Conservation (phyloP, 2,888 invertebrate species). For the Drosophila rellima region DNA sequence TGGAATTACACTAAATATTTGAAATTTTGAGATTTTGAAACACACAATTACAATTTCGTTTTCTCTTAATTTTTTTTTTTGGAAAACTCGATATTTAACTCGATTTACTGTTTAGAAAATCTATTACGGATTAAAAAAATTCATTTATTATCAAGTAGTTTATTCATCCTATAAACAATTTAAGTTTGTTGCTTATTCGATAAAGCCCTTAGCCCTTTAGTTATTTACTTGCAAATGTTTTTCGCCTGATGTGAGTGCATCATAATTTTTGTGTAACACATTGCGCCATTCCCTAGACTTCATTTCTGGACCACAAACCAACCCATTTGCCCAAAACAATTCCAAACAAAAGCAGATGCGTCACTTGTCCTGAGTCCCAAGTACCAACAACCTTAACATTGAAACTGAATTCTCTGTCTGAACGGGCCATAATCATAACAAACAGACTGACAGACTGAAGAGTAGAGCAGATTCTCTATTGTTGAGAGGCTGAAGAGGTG, state of each 20-base stretch:
- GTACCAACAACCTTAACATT: slow-evolving; percentile 21
- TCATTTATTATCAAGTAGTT: background rate
- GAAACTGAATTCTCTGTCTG: slow-evolving; percentile 15
- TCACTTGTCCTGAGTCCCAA: slow-evolving; percentile 1
- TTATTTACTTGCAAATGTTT: slow-evolving; percentile 4
- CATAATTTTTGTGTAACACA: slow-evolving; percentile 13
- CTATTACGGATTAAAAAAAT: too few species aligned
- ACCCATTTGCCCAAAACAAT: slow-evolving; percentile 19
- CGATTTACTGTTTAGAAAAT: too few species aligned
- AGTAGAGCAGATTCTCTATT: slow-evolving; percentile 9
- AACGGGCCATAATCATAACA: slow-evolving; percentile 44
- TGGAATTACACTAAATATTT: too few species aligned
- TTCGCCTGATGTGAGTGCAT: background rate
- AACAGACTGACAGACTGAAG: slow-evolving; percentile 32
- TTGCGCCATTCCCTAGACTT: slow-evolving; percentile 19
- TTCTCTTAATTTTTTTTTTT: too few species aligned
- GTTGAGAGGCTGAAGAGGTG: slow-evolving; percentile 56
- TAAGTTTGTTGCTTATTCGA: background rate
- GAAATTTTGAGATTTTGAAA: too few species aligned
- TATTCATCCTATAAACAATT: background rate
- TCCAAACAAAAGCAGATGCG: slow-evolving; percentile 44
- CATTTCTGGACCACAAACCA: slow-evolving; percentile 35
- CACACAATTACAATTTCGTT: too few species aligned
- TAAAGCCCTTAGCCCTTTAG: slow-evolving; percentile 2
- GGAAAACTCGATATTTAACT: too few species aligned